Percentiles rank a stretch among this genome's conserved stretches.
phyloP scores from a whole-genome alignment of 2,797 vertebrate species.

The Aldrovandia affinis region DNA sequence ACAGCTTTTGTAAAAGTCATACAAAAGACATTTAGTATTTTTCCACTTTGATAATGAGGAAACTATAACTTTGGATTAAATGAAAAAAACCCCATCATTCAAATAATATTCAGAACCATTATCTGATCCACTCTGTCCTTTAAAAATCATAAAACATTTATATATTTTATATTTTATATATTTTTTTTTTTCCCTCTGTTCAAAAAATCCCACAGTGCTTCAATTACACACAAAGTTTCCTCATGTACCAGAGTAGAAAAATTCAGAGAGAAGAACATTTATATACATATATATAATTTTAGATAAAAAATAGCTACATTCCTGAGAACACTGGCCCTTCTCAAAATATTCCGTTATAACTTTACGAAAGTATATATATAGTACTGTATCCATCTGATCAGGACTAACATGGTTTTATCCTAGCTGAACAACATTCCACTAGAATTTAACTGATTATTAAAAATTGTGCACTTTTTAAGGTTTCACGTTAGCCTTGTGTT shows the following conservation, averaged over 20 bases:
- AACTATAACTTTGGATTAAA: neutral
- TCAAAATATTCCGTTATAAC: conserved; percentile 19
- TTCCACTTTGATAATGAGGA: neutral
- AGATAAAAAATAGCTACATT: neutral
- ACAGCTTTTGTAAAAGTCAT: neutral
- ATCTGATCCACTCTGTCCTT: no score
- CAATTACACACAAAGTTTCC: neutral
- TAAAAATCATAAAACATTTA: no score
- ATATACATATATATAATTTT: neutral
- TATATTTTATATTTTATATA: no score
- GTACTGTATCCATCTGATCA: neutral
- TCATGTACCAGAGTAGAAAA: neutral
- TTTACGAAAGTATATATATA: neutral
- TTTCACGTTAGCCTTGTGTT: neutral
- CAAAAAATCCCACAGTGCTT: neutral
- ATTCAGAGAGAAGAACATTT: neutral
- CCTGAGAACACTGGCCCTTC: conserved; percentile 30
- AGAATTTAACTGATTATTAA: neutral
- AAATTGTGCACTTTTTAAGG: neutral
- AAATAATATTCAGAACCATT: no score
- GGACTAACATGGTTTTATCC: neutral
- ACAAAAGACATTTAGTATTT: neutral
- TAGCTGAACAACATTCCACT: neutral
- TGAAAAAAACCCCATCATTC: no score
- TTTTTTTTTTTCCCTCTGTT: neutral